Evolutionary conservation across 2,113 vertebrate genomes (phyloP), one percentile per base, ranked within the genome.

Genomic region (Hippoglossus stenolepis): DNA sequence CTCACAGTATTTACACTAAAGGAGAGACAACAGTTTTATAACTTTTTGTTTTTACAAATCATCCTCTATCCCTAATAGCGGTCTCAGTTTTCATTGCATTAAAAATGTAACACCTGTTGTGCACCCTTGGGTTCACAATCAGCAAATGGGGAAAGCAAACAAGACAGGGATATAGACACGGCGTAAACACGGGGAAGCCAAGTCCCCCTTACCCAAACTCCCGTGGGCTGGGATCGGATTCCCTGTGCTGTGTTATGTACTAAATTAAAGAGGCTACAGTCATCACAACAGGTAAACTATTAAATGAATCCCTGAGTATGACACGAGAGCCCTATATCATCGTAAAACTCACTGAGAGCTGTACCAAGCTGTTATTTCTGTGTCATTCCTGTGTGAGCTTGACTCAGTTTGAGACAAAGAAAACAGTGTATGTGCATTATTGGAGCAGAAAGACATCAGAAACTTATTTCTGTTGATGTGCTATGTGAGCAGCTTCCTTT

Each of bases 51-150:
- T 23, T 78, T 67, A 23, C 51, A 56, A 68, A 67, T 56, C 28
- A 47, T 70, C 76, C 38, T 80, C 63, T 43, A 13, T 63, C n/a
- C 26, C 59, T 31, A 67, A 59, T 71, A 62, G 76, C 62, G 70
- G 43, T 71, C 38, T 20, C 21, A 51, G 24, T 60, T 87, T 77
- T 66, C 63, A 56, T 64, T 45, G 15, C 81, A 91, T 89, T 87
- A 91, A 88, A 88, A 20, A 87, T 91, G 75, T 56, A 90, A 70
- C 57, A 73, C 82, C 51, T 80, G 71, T 60, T 86, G 60, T 45
- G 65, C 65, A 65, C 85, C 70, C 76, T 56, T 79, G 84, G 82
- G 65, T 72, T 73, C 47, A 63, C 67, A 23, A 80, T 79, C 73
- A 87, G 71, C 78, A 83, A 74, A 77, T 63, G 56, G 35, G 72